Conservation (phyloP, 2,113 vertebrate genomes). For the Nothocercus julius region DNA sequence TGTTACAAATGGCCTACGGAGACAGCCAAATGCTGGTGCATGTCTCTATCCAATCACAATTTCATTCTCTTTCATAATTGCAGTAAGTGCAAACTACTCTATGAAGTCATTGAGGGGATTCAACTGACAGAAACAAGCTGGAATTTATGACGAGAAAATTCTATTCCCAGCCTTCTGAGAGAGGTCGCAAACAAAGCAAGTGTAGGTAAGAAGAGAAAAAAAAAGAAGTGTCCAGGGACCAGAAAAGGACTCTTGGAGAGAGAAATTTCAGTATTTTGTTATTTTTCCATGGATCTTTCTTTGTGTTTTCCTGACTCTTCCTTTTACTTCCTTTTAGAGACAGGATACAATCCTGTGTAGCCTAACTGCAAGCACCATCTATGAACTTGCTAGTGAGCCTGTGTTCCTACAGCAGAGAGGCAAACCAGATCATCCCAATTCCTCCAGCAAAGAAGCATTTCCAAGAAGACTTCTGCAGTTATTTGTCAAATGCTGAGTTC, state of each 20-base stretch:
- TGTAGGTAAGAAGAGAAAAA: background rate
- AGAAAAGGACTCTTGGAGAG: background rate
- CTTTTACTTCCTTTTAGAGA: background rate
- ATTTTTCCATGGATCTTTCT: background rate
- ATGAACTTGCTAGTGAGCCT: background rate
- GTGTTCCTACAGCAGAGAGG: background rate
- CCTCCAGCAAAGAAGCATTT: background rate
- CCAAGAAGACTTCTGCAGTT: background rate
- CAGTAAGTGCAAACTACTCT: background rate
- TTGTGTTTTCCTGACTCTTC: background rate
- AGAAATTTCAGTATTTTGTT: background rate
- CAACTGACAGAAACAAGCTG: background rate
- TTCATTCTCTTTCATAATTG: background rate
- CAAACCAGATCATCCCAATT: background rate
- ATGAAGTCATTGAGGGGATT: background rate
- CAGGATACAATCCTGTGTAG: background rate
- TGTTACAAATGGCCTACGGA: background rate
- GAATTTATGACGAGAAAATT: background rate
- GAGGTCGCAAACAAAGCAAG: background rate
- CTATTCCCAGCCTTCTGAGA: background rate
- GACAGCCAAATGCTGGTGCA: background rate
- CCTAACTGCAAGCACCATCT: background rate
- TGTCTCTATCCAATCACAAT: background rate
- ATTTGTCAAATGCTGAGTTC: background rate
- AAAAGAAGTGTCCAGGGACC: background rate